These are phyloP conservation scores for Mizuhopecten yessoensis DNA, from an alignment of 1,140 invertebrate genomes.

Conservation along the genomic window DNA sequence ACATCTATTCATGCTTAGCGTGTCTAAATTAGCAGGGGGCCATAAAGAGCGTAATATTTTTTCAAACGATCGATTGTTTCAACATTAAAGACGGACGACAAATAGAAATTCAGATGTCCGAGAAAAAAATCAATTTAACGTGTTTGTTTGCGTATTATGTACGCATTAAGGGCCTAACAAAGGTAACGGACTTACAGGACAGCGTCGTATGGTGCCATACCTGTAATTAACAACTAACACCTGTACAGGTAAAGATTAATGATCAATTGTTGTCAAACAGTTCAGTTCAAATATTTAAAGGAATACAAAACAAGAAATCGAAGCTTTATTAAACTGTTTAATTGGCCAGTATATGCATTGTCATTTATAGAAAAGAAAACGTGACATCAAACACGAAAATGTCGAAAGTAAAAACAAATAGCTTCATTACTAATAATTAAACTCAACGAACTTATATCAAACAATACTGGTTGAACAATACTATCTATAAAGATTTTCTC, in stretches of 20 bases:
- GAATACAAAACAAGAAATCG: neutral
- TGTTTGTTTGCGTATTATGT: neutral
- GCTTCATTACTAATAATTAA: too few relatives aligned
- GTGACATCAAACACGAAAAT: too few relatives aligned
- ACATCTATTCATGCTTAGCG: too few relatives aligned
- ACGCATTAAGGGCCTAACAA: neutral
- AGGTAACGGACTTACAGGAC: too few relatives aligned
- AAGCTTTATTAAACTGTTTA: neutral
- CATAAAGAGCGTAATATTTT: too few relatives aligned
- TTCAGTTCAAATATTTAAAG: neutral
- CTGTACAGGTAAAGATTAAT: neutral
- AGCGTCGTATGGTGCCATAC: neutral
- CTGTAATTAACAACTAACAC: neutral
- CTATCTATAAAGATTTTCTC: too few relatives aligned
- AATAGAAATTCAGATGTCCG: neutral
- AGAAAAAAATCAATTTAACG: neutral
- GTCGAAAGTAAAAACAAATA: too few relatives aligned
- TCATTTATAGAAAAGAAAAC: too few relatives aligned
- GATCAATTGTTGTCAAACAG: too few relatives aligned
- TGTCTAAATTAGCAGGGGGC: neutral
- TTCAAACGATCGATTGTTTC: neutral
- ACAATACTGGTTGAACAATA: too few relatives aligned
- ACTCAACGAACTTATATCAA: too few relatives aligned
- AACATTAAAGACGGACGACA: neutral
- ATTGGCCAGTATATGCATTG: neutral